phyloP scores from a whole-genome alignment of 2,113 vertebrate species.

The Chunga burmeisteri region DNA sequence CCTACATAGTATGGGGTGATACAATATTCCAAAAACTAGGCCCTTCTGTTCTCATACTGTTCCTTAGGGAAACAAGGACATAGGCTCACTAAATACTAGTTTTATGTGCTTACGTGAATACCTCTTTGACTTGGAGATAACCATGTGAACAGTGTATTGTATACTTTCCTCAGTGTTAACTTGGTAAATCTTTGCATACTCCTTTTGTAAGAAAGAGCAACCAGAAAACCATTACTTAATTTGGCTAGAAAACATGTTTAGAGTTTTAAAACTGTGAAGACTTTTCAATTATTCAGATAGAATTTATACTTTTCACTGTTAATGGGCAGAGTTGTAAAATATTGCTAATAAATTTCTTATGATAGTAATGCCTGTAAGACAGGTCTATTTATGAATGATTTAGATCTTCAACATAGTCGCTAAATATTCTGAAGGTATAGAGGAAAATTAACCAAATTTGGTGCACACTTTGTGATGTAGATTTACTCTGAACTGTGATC shows the following conservation, averaged over 20 bases:
- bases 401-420: neutral
- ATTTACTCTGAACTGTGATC: neutral
- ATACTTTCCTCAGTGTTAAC: neutral
- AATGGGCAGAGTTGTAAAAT: neutral
- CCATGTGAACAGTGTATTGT: neutral
- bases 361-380: neutral
- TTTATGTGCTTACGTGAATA: neutral
- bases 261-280: neutral
- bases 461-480: neutral
- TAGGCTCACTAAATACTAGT: neutral
- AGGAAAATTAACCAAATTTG: neutral
- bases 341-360: neutral
- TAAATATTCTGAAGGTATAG: neutral
- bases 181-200: neutral
- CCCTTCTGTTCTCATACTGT: neutral
- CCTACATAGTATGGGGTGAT: too few relatives aligned
- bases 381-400: neutral
- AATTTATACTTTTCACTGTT: neutral
- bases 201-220: neutral
- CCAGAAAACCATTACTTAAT: neutral
- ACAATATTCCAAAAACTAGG: neutral
- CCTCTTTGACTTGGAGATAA: neutral
- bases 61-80: neutral
- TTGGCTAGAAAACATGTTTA: neutral
- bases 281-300: neutral